Evolutionary conservation across 2,113 vertebrate species (phyloP).

Genomic region (Butorides virescens): DNA sequence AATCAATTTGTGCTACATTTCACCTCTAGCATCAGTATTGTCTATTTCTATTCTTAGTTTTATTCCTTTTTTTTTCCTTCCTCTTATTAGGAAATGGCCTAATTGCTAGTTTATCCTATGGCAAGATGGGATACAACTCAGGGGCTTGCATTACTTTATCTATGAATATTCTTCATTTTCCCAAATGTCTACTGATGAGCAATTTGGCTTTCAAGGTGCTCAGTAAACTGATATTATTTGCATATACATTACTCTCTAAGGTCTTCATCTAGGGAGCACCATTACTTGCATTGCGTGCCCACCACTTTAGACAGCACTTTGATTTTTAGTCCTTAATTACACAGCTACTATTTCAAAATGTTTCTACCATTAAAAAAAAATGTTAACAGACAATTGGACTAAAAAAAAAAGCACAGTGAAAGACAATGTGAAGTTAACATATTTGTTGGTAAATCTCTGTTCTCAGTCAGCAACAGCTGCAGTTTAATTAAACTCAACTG

Average conservation of each 20-base stretch:
- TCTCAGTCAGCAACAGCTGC: conserved; percentile 44
- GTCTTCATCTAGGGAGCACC: conserved; percentile 6
- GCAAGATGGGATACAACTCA: background rate
- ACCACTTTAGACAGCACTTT: conserved; percentile 12
- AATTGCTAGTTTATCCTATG: conserved; percentile 6
- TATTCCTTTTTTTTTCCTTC: background rate
- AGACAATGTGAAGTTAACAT: background rate
- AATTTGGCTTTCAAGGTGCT: conserved; percentile 54
- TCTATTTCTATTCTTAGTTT: background rate
- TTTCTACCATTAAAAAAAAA: conserved; percentile 9
- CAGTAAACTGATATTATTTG: conserved; percentile 44
- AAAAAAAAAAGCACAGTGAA: background rate
- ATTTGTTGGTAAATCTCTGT: conserved; percentile 28
- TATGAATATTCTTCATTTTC: conserved; percentile 41
- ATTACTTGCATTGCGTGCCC: background rate
- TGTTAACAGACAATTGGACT: background rate
- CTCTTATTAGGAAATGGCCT: background rate
- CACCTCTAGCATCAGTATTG: background rate
- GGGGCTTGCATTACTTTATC: background rate
- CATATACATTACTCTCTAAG: conserved; percentile 33
- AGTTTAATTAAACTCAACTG: conserved; percentile 54
- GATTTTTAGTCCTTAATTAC: conserved; percentile 49
- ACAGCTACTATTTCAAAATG: conserved; percentile 25
- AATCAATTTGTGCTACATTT: background rate
- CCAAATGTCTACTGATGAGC: conserved; percentile 38